These are phyloP conservation scores for Pelodytes ibericus DNA, from an alignment of 2,797 vertebrate species.

Conservation along the genomic window DNA sequence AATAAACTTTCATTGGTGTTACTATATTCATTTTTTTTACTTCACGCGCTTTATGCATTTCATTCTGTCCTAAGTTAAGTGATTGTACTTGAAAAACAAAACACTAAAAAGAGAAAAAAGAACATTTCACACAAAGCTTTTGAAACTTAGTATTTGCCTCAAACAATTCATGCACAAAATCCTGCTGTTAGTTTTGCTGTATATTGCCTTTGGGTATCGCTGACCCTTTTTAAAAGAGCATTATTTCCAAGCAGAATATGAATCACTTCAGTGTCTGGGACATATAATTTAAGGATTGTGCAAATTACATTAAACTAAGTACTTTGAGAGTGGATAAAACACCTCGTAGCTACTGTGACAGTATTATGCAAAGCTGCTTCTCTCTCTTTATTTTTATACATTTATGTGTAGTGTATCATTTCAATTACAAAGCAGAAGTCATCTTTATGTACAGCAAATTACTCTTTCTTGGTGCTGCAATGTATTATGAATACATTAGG, in stretches of 20 bases:
- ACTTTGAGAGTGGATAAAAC: constrained; percentile 40
- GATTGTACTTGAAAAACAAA: not conserved
- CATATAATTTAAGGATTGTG: constrained; percentile 36
- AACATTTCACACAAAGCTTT: constrained; percentile 25
- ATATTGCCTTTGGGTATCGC: constrained; percentile 40
- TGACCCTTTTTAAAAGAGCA: constrained; percentile 46
- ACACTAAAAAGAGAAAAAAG: constrained; percentile 25
- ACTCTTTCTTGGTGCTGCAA: not conserved
- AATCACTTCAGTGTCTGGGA: constrained; percentile 42
- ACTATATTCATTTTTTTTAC: constrained; percentile 1
- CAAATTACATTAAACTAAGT: constrained; percentile 36
- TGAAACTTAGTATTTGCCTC: constrained; percentile 30
- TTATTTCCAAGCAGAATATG: constrained; percentile 45
- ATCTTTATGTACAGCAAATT: constrained; percentile 1
- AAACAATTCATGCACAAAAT: constrained; percentile 37
- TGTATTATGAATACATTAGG: constrained; percentile 9
- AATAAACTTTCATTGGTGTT: too few relatives aligned
- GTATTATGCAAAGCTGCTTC: constrained; percentile 31
- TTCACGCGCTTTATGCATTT: not conserved
- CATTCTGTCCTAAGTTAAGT: not conserved
- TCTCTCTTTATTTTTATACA: constrained; percentile 28
- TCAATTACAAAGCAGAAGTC: constrained; percentile 11
- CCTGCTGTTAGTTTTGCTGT: constrained; percentile 41
- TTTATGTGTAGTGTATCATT: constrained; percentile 4
- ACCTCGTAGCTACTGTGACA: constrained; percentile 37